These are phyloP conservation scores for Rhombomys opimus DNA, from an alignment of 2,113 vertebrate species.

Conservation along the genomic window DNA sequence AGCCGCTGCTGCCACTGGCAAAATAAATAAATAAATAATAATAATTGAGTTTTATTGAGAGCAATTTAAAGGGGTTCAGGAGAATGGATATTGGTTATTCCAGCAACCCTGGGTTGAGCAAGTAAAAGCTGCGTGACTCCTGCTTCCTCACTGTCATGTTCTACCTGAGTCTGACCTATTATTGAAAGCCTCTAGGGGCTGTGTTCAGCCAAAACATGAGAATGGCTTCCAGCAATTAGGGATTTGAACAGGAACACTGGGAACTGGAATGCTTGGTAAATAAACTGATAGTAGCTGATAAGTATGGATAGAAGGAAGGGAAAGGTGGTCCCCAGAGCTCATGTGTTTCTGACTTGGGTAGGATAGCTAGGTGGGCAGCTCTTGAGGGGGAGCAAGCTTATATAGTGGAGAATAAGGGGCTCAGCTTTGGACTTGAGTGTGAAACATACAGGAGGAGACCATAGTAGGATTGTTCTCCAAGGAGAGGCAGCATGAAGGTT, in stretches of 20 bases:
- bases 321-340: background rate
- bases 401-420: background rate
- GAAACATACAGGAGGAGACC: background rate
- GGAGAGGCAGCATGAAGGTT: background rate
- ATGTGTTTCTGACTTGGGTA: background rate
- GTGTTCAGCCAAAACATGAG: background rate
- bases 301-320: background rate
- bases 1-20: background rate
- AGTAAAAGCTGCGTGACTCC: background rate
- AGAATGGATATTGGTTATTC: slow-evolving; percentile 30
- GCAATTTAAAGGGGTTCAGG: slow-evolving; percentile 29
- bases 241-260: background rate
- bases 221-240: background rate
- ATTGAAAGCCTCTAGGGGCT: background rate
- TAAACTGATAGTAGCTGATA: slow-evolving; percentile 8
- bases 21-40: background rate
- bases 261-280: background rate
- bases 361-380: background rate
- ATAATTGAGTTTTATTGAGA: slow-evolving; percentile 44
- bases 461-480: background rate
- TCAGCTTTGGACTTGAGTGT: slow-evolving; percentile 34
- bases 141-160: background rate
- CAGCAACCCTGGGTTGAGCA: slow-evolving; percentile 13
- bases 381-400: background rate
- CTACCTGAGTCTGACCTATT: background rate